Conservation (phyloP, 2,888 invertebrate species). For the Ophioninae sp. region DNA sequence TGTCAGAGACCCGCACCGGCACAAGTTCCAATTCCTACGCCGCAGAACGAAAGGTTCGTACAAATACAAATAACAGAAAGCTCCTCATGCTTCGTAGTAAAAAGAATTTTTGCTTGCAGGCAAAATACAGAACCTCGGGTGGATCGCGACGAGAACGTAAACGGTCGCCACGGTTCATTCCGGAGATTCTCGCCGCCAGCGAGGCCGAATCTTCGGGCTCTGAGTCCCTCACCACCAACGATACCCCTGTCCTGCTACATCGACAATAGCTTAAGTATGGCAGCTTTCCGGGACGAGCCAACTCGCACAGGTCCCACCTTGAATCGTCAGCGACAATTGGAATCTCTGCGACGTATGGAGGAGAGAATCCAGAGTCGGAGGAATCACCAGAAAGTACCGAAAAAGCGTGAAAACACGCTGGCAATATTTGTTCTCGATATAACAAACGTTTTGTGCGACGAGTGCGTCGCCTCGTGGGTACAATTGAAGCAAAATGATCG, state of each 20-base stretch:
- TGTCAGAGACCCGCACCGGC: conserved; percentile 67
- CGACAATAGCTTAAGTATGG: conserved; percentile 83
- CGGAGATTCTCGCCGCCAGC: conserved; percentile 62
- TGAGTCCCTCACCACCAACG: conserved; percentile 51
- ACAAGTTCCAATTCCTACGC: conserved; percentile 52
- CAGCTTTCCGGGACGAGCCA: conserved; percentile 82
- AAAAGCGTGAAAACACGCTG: conserved; percentile 87
- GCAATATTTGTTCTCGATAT: conserved; percentile 94
- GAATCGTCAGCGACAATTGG: conserved; percentile 85
- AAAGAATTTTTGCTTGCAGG: conserved; percentile 59
- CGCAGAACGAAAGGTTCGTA: conserved; percentile 71
- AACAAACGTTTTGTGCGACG: conserved; percentile 85
- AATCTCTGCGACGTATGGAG: conserved; percentile 86
- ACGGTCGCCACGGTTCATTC: conserved; percentile 85
- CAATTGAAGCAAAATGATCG: conserved; percentile 86
- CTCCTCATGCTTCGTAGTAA: background rate
- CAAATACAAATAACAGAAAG: background rate
- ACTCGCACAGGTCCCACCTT: conserved; percentile 73
- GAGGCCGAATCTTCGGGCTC: conserved; percentile 40
- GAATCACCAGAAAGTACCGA: conserved; percentile 81
- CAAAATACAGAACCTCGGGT: conserved; percentile 82
- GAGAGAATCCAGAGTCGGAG: conserved; percentile 82
- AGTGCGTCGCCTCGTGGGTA: conserved; percentile 87
- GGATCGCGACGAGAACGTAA: conserved; percentile 88
- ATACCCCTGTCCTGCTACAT: conserved; percentile 57